Conservation (phyloP, 2,113 vertebrate genomes). For the Setophaga petechia region DNA sequence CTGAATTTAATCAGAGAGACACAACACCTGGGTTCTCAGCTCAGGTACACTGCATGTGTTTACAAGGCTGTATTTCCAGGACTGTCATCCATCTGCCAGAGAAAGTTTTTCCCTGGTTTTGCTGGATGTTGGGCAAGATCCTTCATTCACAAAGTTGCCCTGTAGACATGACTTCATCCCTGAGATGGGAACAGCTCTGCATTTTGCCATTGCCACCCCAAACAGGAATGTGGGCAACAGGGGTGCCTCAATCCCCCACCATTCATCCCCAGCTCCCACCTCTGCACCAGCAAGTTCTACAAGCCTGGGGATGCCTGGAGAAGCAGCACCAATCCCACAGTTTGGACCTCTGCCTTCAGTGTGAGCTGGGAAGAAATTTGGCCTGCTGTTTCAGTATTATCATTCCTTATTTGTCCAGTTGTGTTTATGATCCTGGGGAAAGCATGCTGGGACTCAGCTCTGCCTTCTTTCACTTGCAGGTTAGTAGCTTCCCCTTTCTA, state of each 20-base stretch:
- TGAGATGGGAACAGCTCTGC: neutral
- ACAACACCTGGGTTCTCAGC: neutral
- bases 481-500: neutral
- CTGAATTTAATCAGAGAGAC: neutral
- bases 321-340: neutral
- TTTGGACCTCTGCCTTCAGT: neutral
- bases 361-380: neutral
- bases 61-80: neutral
- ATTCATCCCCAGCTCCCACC: neutral
- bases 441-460: neutral
- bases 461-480: neutral
- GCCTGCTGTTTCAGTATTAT: neutral
- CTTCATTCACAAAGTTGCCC: neutral
- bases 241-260: neutral
- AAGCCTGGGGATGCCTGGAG: accelerated
- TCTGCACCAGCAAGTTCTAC: accelerated
- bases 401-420: neutral
- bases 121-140: neutral
- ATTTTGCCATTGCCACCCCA: neutral
- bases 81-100: neutral
- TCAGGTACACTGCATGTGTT: neutral
- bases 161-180: neutral
- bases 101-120: neutral
- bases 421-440: neutral
- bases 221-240: neutral